Conservation (phyloP, 2,888 invertebrate species). For the Trimorus sp. region DNA sequence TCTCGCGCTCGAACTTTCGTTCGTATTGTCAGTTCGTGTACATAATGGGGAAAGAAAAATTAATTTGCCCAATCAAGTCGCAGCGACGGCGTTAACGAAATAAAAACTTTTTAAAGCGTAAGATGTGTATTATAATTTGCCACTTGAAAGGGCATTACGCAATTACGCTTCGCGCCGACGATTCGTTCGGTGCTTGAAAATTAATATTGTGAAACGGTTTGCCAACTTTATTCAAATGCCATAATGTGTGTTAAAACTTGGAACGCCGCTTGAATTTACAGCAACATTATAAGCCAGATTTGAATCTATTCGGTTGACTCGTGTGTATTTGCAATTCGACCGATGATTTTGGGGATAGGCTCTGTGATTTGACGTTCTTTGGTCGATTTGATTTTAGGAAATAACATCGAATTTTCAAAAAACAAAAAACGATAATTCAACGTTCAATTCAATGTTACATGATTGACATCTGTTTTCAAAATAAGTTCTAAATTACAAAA, state of each 20-base stretch:
- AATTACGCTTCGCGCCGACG: slow-evolving; percentile 51
- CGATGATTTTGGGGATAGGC: neutral
- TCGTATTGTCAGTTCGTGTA: slow-evolving; percentile 29
- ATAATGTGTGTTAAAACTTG: slow-evolving; percentile 49
- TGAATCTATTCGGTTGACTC: slow-evolving; percentile 33
- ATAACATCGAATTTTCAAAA: no score
- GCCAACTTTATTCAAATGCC: slow-evolving; percentile 52
- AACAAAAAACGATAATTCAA: no score
- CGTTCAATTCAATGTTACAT: no score
- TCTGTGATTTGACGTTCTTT: neutral
- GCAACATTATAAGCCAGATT: slow-evolving; percentile 31
- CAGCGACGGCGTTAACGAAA: slow-evolving; percentile 42
- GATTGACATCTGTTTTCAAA: no score
- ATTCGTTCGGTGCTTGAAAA: slow-evolving; percentile 50
- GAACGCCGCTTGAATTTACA: slow-evolving; percentile 31
- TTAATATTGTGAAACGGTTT: slow-evolving; percentile 50
- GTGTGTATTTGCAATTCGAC: slow-evolving; percentile 15
- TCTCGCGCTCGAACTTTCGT: neutral
- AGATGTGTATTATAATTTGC: slow-evolving; percentile 45
- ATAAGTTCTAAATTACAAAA: no score
- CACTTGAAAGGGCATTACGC: slow-evolving; percentile 49
- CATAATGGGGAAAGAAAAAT: slow-evolving; percentile 27
- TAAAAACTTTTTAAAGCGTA: slow-evolving; percentile 48
- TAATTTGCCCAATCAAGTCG: slow-evolving; percentile 46
- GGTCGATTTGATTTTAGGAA: neutral